These are phyloP conservation scores for Diabrotica undecimpunctata DNA, from an alignment of 1,140 invertebrate species.

Conservation along the genomic window DNA sequence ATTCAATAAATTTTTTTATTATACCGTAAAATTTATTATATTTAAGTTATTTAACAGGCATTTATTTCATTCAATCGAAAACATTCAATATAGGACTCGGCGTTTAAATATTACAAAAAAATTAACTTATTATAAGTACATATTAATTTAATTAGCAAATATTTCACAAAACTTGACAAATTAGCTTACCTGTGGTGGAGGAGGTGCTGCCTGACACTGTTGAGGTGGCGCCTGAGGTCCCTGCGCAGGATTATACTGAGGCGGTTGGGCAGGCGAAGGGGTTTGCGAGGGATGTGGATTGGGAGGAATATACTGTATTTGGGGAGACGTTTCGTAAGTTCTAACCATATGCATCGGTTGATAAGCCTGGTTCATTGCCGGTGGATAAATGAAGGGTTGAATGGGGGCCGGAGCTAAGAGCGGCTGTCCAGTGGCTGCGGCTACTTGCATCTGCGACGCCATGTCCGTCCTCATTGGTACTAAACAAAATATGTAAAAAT, in stretches of 20 bases:
- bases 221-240: constrained; percentile 52
- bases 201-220: constrained; percentile 49
- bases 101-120: too few species aligned
- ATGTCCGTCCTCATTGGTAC: constrained; percentile 61
- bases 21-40: too few species aligned
- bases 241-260: constrained; percentile 56
- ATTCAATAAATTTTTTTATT: too few species aligned
- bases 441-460: constrained; percentile 67
- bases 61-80: too few species aligned
- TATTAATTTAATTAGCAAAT: too few species aligned
- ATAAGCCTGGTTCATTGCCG: constrained; percentile 42
- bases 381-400: constrained; percentile 55
- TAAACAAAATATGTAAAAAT: constrained; percentile 38
- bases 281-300: constrained; percentile 61
- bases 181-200: constrained; percentile 46
- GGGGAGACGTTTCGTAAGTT: constrained; percentile 38
- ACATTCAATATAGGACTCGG: too few species aligned
- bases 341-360: constrained; percentile 27
- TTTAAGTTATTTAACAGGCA: too few species aligned
- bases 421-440: constrained; percentile 77
- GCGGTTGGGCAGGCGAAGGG: constrained; percentile 60
- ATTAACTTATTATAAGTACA: too few species aligned
- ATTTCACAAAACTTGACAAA: too few species aligned
- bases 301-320: constrained; percentile 62
- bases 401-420: constrained; percentile 72